Conservation (phyloP, 2,113 vertebrate genomes). For the Neodon shergylaensis region DNA sequence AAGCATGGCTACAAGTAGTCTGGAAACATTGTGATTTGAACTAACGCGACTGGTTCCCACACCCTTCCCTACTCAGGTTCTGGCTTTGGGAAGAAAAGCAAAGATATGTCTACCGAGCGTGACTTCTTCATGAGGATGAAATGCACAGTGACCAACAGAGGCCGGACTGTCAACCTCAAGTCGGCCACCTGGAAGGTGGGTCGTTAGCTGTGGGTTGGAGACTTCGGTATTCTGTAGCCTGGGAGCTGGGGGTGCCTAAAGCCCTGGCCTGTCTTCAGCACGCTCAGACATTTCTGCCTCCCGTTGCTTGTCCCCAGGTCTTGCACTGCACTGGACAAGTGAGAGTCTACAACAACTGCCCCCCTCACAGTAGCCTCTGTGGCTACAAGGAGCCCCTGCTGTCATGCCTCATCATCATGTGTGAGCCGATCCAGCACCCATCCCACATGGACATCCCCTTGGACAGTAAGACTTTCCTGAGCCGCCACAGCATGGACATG, state of each 20-base stretch:
- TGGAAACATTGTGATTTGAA: neutral
- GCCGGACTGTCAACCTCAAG: conserved; percentile 94
- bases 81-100: conserved; percentile 92
- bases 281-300: neutral
- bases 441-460: conserved; percentile 95
- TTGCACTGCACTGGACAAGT: conserved; percentile 94
- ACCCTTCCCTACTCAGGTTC: conserved; percentile 74
- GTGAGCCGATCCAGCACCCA: conserved; percentile 95
- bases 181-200: conserved; percentile 97
- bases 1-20: neutral
- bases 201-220: neutral
- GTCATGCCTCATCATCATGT: conserved; percentile 94
- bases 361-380: conserved; percentile 87
- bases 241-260: neutral
- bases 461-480: conserved; percentile 95
- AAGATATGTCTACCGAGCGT: conserved; percentile 87
- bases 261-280: accelerated
- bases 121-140: conserved; percentile 98
- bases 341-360: conserved; percentile 87
- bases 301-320: conserved; percentile 85
- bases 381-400: conserved; percentile 93
- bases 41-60: neutral
- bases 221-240: neutral
- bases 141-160: conserved; percentile 94
- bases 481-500: conserved; percentile 99